Percentiles rank a stretch among this genome's conserved stretches.
Conservation (phyloP, 2,797 vertebrate genomes). For the Takifugu ocellatus region DNA sequence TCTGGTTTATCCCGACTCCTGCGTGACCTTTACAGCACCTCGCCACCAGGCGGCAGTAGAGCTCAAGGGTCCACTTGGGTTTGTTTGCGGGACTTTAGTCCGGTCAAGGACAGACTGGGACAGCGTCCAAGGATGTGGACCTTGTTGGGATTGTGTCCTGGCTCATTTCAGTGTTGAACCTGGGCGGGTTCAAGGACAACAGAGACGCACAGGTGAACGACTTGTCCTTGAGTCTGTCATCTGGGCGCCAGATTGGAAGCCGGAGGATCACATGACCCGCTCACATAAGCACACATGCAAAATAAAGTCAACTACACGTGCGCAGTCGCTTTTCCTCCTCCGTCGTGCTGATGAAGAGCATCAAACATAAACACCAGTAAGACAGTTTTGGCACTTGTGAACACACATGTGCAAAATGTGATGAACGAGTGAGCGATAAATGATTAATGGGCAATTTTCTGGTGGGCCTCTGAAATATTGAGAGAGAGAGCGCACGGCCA, state of each 20-base stretch:
- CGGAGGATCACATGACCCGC: conserved; percentile 12
- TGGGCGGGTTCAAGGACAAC: not conserved
- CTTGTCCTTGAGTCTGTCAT: conserved; percentile 9
- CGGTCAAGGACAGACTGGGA: too few relatives aligned
- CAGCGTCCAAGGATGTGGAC: too few relatives aligned
- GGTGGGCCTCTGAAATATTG: conserved; percentile 65
- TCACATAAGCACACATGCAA: not conserved
- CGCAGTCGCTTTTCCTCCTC: not conserved
- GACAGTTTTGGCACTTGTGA: not conserved
- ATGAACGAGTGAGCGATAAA: conserved; percentile 53
- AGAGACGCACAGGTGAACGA: conserved; percentile 21
- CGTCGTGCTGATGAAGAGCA: not conserved
- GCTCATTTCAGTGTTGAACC: too few relatives aligned
- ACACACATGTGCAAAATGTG: conserved; percentile 25
- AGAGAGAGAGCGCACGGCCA: conserved; percentile 58
- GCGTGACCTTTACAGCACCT: too few relatives aligned
- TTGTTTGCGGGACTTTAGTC: too few relatives aligned
- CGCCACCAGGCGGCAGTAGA: too few relatives aligned
- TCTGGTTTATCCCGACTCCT: too few relatives aligned
- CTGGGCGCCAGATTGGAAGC: conserved; percentile 21
- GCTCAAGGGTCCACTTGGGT: too few relatives aligned
- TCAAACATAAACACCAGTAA: not conserved
- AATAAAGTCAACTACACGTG: not conserved
- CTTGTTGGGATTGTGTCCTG: too few relatives aligned
- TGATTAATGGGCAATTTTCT: conserved; percentile 69